Evolutionary conservation across 2,888 invertebrate genomes (phyloP).

Genomic region (Carabus problematicus): DNA sequence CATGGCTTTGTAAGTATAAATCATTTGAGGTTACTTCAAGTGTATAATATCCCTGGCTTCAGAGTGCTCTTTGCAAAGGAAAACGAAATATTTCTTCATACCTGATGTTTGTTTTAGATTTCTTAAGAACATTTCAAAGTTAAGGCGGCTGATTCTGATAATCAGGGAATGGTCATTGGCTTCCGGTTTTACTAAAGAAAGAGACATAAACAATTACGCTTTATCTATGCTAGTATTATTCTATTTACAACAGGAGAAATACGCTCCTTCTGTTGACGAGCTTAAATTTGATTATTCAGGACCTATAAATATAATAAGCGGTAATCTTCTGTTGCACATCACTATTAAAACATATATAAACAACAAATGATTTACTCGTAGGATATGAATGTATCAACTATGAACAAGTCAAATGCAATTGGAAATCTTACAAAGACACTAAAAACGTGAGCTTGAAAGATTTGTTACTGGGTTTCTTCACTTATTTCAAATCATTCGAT

Average conservation of each 20-base stretch:
- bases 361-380: constrained; percentile 9
- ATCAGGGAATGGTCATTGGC: constrained; percentile 31
- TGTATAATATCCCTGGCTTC: not conserved
- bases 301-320: constrained; percentile 20
- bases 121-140: constrained; percentile 29
- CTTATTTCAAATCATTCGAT: constrained; percentile 19
- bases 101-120: constrained; percentile 9
- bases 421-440: constrained; percentile 21
- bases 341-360: constrained; percentile 5
- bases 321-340: constrained; percentile 8
- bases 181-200: constrained; percentile 17
- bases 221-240: constrained; percentile 37
- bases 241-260: constrained; percentile 34
- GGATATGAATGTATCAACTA: constrained; percentile 32
- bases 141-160: constrained; percentile 26
- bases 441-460: constrained; percentile 11
- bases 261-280: constrained; percentile 23
- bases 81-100: not conserved
- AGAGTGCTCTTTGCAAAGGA: too few species aligned
- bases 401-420: constrained; percentile 19
- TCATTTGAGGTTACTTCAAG: not conserved
- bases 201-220: constrained; percentile 33
- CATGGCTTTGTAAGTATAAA: constrained; percentile 30
- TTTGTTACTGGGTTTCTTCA: constrained; percentile 25
- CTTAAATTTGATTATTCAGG: constrained; percentile 31